These are phyloP conservation scores for Pheosia gnoma DNA, from an alignment of 2,888 invertebrate genomes.

Conservation along the genomic window DNA sequence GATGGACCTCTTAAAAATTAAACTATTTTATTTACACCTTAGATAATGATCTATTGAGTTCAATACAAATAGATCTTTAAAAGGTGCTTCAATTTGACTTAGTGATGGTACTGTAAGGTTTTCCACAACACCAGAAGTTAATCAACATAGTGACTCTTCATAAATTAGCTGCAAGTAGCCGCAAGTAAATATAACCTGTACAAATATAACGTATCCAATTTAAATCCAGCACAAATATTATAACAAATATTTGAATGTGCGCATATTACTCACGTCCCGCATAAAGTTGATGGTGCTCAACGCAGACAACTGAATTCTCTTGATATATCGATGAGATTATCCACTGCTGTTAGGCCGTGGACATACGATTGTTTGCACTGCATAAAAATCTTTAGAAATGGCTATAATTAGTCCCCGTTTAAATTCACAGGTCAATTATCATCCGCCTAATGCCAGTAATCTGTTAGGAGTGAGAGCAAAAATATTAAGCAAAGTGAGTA, in stretches of 20 bases:
- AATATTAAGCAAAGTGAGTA: too few relatives aligned
- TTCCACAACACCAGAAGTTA: neutral
- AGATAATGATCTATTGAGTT: too few relatives aligned
- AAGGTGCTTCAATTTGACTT: too few relatives aligned
- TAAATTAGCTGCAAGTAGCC: neutral
- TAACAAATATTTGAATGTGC: conserved; percentile 22
- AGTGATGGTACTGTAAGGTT: too few relatives aligned
- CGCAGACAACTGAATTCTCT: conserved; percentile 59
- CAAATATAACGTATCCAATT: neutral
- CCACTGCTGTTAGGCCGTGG: conserved; percentile 46
- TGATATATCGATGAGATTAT: conserved; percentile 77
- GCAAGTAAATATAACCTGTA: neutral
- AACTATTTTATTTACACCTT: too few relatives aligned
- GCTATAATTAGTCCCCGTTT: too few relatives aligned
- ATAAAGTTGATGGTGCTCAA: conserved; percentile 58
- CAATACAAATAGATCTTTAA: too few relatives aligned
- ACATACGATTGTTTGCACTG: conserved; percentile 14
- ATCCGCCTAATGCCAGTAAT: too few relatives aligned
- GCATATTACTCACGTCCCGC: conserved; percentile 58
- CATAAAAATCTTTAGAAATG: too few relatives aligned
- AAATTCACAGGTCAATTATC: too few relatives aligned
- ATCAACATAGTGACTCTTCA: neutral
- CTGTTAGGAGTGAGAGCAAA: too few relatives aligned
- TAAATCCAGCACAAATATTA: neutral
- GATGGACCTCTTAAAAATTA: too few relatives aligned